Evolutionary conservation across 2,888 invertebrate species (phyloP).

Genomic region (Torymus texanus): DNA sequence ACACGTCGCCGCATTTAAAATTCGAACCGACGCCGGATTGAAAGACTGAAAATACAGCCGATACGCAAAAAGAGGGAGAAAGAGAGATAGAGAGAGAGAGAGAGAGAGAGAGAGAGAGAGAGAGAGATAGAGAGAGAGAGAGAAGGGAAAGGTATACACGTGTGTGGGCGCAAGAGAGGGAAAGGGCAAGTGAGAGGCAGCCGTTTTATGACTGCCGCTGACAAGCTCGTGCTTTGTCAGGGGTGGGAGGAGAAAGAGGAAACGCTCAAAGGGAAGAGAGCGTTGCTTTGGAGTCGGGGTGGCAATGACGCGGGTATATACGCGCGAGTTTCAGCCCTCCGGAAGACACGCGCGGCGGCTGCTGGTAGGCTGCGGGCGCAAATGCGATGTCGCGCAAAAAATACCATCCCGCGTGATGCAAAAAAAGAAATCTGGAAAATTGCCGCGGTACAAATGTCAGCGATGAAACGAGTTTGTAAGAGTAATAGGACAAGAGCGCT

Average conservation of each 20-base stretch:
- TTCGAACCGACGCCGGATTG: slow-evolving; percentile 4
- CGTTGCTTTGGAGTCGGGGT: not conserved
- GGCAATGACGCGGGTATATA: not conserved
- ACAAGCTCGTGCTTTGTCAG: slow-evolving; percentile 46
- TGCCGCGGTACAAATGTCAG: no score
- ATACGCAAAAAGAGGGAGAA: slow-evolving; percentile 12
- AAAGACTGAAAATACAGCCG: no score
- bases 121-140: slow-evolving; percentile 28
- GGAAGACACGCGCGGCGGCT: not conserved
- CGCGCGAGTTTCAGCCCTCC: slow-evolving; percentile 5
- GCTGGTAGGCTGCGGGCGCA: no score
- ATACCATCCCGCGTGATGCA: no score
- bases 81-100: slow-evolving; percentile 19
- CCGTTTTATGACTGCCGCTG: slow-evolving; percentile 50
- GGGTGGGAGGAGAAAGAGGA: not conserved
- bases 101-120: slow-evolving; percentile 30
- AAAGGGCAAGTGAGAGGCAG: slow-evolving; percentile 27
- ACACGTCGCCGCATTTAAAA: slow-evolving; percentile 34
- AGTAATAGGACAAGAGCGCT: no score
- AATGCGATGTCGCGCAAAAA: no score
- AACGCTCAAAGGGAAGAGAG: not conserved
- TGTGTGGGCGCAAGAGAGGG: slow-evolving; percentile 7
- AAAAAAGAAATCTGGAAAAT: no score
- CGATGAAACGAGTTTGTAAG: no score
- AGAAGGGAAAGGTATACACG: slow-evolving; percentile 21